Conservation (phyloP, 2,113 vertebrate species). For the Piaya cayana region DNA sequence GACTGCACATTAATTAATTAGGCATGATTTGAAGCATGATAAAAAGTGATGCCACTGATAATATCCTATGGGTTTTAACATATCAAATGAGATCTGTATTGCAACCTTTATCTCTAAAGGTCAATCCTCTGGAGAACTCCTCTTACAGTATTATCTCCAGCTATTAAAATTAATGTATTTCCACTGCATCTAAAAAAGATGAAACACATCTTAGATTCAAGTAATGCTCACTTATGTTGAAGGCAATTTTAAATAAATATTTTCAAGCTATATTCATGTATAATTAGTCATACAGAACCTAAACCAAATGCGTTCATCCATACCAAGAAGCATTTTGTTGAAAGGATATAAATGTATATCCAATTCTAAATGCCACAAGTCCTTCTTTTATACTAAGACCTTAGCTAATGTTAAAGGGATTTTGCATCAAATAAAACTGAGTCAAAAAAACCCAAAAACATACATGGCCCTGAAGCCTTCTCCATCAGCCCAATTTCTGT, state of each 20-base stretch:
- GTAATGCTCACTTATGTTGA: background rate
- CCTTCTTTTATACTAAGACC: background rate
- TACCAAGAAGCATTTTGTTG: background rate
- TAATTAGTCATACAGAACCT: background rate
- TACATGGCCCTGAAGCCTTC: background rate
- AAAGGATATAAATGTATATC: background rate
- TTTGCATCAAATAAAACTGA: background rate
- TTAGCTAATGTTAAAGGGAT: background rate
- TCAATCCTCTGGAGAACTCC: background rate
- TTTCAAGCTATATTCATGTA: background rate
- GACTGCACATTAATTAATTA: background rate
- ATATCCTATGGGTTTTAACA: background rate
- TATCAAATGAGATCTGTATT: background rate
- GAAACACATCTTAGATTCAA: background rate
- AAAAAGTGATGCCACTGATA: background rate
- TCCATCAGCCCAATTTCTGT: background rate
- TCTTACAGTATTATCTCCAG: background rate
- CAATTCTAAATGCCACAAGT: background rate
- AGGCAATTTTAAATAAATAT: background rate
- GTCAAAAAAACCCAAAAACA: background rate
- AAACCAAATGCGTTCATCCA: background rate
- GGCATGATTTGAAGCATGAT: background rate
- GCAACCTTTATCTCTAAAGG: background rate
- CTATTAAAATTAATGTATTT: background rate
- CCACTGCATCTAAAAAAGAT: background rate